Base-by-base conservation (phyloP, 2,113 vertebrate genomes). In the Caretta caretta region DNA sequence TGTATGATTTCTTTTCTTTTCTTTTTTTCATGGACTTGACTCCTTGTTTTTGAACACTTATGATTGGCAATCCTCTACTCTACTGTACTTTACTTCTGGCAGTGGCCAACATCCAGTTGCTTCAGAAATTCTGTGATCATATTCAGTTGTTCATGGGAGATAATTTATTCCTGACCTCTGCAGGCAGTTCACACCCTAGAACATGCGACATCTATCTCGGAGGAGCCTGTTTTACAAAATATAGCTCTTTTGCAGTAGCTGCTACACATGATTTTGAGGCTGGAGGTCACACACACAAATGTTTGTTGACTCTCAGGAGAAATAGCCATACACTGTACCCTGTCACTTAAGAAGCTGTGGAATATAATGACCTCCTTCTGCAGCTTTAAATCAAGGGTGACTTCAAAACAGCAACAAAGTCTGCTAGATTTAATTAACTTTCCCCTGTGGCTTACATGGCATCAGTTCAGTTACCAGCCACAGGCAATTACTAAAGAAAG, bases 321-420 rank as follows among this genome's bases (percentile, higher is more conserved):
- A 69, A 35, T 4, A 57, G 0, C 0, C 7, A 8, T 16, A 38
- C 35, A 38, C 38, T 76, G 19, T 13, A 42, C 38, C 2, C 17
- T 69, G 65, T 38, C 51, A n/a, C 35, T 42, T 25, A 38, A 20
- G 35, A 89, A 80, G 10, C 53, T 80, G 19, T 2, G 83, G 80
- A 94, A 94, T 2, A 29, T 42, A 57, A 46, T 83, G 3, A 35
- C 5, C 90, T 85, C 59, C 50, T 48, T 38, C 78, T 79, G 6
- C 62, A 35, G 49, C 76, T 87, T n/a, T 20, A 11, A 88, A 92
- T 49, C 4, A 92, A 81, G 27, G 91, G 8, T 69, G 0, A 72
- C 35, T 89, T 48, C 72, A 78, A 88, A 93, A 9, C 51, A 94
- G 8, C n/a, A 56, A 0, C 42, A 89, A 88, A 89, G 85, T 62